Evolutionary conservation across 2,797 vertebrate species (phyloP).

Genomic region (Anisognathus igniventris): DNA sequence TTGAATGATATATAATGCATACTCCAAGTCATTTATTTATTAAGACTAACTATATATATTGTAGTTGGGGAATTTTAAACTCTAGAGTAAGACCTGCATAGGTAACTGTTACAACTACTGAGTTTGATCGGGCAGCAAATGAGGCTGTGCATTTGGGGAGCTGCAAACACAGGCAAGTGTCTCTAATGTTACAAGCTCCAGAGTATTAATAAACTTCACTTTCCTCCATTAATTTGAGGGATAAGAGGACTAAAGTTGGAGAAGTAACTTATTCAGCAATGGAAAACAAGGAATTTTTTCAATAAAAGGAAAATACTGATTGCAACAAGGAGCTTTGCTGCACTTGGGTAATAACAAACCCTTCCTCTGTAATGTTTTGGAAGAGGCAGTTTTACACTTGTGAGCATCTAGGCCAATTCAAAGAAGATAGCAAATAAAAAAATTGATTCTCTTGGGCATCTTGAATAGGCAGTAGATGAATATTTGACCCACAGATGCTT

Average conservation of each 20-base stretch:
- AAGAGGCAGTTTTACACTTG: not conserved
- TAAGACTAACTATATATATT: slow-evolving; percentile 87
- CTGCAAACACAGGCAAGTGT: not conserved
- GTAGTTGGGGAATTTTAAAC: slow-evolving; percentile 74
- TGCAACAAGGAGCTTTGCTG: not conserved
- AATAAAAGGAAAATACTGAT: not conserved
- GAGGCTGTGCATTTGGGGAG: slow-evolving; percentile 60
- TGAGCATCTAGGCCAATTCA: not conserved
- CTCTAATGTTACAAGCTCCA: slow-evolving; percentile 8
- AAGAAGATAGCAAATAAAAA: not conserved
- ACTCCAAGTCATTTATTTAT: slow-evolving; percentile 95
- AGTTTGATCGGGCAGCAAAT: slow-evolving; percentile 64
- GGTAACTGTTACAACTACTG: slow-evolving; percentile 46
- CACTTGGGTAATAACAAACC: not conserved
- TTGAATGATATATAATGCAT: slow-evolving; percentile 94
- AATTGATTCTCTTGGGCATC: not conserved
- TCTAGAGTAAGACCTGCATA: slow-evolving; percentile 61
- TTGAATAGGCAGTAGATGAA: not conserved
- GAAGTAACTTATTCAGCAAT: not conserved
- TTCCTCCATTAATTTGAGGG: slow-evolving; percentile 19
- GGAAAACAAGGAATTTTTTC: not conserved
- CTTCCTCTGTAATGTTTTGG: not conserved
- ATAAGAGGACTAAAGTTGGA: not conserved
- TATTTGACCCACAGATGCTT: not conserved
- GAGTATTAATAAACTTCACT: slow-evolving; percentile 41